Evolutionary conservation across 37 sponge, comb jelly and placozoan genomes (phyloP), one percentile per base, ranked within the genome.

Genomic region (Cliona cf. orientalis): DNA sequence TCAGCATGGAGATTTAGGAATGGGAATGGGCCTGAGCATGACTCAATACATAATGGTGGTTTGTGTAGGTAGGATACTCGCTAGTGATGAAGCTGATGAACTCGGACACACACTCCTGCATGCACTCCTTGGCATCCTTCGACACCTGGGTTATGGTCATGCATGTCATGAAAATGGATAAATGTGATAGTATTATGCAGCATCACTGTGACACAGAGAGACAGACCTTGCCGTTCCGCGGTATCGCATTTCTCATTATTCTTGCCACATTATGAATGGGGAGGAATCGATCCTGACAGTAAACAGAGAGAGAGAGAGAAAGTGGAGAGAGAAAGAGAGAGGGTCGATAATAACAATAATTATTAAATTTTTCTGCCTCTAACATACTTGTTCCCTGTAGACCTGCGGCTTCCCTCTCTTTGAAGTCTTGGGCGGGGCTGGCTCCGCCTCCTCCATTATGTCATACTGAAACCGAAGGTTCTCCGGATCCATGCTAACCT

Each of bases 61-160:
- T n/a, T n/a, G n/a, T n/a, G n/a, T n/a, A n/a, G n/a, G n/a, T n/a
- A 69, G 81, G 81, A 81, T 89, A 94, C 90, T 98, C 99, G 87
- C 97, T 96, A 41, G 99, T 94, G 43, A 98, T 94, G 78, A 98
- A 98, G 61, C 97, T 91, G 66, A 98, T 82, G 60, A 96, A 96
- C 79, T 98, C 99, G 66, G 99, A 98, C 0, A 96, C 97, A 67
- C 96, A 98, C 63, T 98, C 99, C 64, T 98, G 99, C 85, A 98
- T 96, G 43, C 97, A 98, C 68, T 98, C 93, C 80, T 98, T 98
- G 33, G 99, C 97, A 78, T 94, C 99, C 64, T 96, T 98, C 14
- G 97, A 92, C 1, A 97, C 86, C 94, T 94, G 84, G 40, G 71
- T 56, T 1, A n/a, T n/a, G n/a, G 41, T 0, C n/a, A n/a, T n/a